Evolutionary conservation across 92 coral and sea anemone genomes (phyloP).

Genomic region (Parazoanthus atlanticus): DNA sequence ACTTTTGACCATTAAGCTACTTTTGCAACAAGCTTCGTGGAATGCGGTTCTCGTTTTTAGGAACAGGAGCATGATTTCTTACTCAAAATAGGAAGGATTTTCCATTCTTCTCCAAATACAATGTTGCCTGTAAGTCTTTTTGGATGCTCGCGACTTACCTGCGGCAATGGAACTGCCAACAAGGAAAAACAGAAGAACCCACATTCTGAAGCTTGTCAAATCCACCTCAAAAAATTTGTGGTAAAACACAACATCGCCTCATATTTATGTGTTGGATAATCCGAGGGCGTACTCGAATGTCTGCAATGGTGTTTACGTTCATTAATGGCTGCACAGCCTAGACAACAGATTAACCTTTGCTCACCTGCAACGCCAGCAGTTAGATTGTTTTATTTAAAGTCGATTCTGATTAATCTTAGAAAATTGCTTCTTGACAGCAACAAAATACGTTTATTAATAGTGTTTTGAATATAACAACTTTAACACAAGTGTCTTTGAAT

Average conservation of each 20-base stretch:
- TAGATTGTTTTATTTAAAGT: too few relatives aligned
- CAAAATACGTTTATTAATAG: too few relatives aligned
- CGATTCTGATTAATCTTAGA: background rate
- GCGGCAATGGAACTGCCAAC: background rate
- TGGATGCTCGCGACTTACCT: background rate
- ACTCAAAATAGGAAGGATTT: too few relatives aligned
- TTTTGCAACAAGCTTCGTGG: too few relatives aligned
- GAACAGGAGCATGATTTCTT: too few relatives aligned
- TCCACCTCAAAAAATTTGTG: background rate
- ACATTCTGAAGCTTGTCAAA: background rate
- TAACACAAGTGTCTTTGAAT: background rate
- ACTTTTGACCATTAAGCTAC: too few relatives aligned
- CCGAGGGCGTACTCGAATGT: background rate
- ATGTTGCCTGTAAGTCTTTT: too few relatives aligned
- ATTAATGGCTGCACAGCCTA: background rate
- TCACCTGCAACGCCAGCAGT: background rate
- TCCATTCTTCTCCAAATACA: too few relatives aligned
- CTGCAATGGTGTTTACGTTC: background rate
- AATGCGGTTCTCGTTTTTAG: too few relatives aligned
- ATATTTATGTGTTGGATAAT: background rate
- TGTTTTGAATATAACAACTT: too few relatives aligned
- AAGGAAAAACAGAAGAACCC: background rate
- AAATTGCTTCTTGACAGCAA: background rate
- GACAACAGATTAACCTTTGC: background rate
- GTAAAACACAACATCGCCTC: background rate